Evolutionary conservation across 23 tunicate genomes (phyloP).

Genomic region (Halocynthia aurantium): DNA sequence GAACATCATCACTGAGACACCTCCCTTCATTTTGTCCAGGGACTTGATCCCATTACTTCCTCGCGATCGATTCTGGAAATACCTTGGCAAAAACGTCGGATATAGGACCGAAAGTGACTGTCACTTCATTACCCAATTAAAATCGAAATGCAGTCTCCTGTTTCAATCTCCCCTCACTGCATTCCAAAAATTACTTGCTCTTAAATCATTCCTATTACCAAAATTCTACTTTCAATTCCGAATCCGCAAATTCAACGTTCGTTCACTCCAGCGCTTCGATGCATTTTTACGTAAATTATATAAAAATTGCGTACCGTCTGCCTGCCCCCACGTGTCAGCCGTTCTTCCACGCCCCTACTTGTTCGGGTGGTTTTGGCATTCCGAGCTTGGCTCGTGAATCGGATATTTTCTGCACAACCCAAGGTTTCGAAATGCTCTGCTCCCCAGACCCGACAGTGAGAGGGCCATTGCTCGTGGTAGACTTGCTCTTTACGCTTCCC

Average conservation of each 20-base stretch:
- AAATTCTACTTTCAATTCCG: background rate
- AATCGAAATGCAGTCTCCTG: background rate
- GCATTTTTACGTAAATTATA: no score
- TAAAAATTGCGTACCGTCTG: constrained; percentile 6
- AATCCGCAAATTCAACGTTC: background rate
- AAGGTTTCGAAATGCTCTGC: constrained; percentile 4
- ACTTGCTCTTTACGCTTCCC: no score
- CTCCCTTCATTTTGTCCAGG: background rate
- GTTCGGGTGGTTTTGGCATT: constrained; percentile 9
- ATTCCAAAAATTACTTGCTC: constrained; percentile 9
- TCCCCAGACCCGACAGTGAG: constrained; percentile 4
- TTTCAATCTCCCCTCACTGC: constrained; percentile 6
- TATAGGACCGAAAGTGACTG: no score
- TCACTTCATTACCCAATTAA: no score
- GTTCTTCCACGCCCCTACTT: background rate
- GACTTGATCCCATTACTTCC: background rate
- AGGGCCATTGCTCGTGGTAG: no score
- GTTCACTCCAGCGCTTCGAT: no score
- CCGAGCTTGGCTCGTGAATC: background rate
- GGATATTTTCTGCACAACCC: background rate
- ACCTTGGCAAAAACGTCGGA: constrained; percentile 5
- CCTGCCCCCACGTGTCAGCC: constrained; percentile 3
- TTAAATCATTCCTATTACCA: background rate
- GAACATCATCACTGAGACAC: background rate
- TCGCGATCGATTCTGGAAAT: constrained; percentile 4